phyloP scores from a whole-genome alignment of 1,140 invertebrate species.

The Drosophila trapezifrons region DNA sequence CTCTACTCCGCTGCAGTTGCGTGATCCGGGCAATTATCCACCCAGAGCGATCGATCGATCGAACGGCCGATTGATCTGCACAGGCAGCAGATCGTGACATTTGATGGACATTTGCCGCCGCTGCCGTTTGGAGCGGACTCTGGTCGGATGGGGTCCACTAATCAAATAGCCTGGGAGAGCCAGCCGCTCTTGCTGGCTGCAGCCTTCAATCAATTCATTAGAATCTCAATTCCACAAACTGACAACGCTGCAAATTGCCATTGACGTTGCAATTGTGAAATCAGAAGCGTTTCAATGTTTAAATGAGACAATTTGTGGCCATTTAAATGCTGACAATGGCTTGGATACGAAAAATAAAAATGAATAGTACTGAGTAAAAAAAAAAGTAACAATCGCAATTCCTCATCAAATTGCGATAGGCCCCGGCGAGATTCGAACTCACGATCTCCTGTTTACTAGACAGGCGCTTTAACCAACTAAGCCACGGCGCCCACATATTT shows the following conservation, averaged over 20 bases:
- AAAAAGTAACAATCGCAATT: neutral
- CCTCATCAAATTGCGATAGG: slow-evolving; percentile 50
- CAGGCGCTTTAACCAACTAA: slow-evolving; percentile 88
- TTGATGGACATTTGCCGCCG: slow-evolving; percentile 79
- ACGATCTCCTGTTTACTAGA: slow-evolving; percentile 88
- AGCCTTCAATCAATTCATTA: slow-evolving; percentile 74
- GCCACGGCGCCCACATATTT: slow-evolving; percentile 85
- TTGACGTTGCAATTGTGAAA: slow-evolving; percentile 75
- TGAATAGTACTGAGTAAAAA: too few species aligned
- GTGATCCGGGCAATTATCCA: slow-evolving; percentile 69
- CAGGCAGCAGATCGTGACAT: slow-evolving; percentile 74
- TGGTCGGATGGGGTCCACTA: slow-evolving; percentile 48
- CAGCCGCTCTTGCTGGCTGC: slow-evolving; percentile 12
- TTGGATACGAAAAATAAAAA: neutral
- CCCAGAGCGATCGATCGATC: slow-evolving; percentile 48
- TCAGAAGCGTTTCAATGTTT: slow-evolving; percentile 76
- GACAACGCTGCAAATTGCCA: slow-evolving; percentile 74
- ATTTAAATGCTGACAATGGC: slow-evolving; percentile 19
- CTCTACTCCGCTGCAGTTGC: slow-evolving; percentile 48
- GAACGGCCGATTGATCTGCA: slow-evolving; percentile 70
- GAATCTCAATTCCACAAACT: slow-evolving; percentile 71
- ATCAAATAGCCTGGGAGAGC: slow-evolving; percentile 61
- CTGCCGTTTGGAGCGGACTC: slow-evolving; percentile 59
- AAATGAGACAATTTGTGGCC: slow-evolving; percentile 70
- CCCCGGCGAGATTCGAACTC: slow-evolving; percentile 87